Evolutionary conservation across 1,140 invertebrate genomes (phyloP), one percentile per base, ranked within the genome.

Genomic region (Galleria mellonella): DNA sequence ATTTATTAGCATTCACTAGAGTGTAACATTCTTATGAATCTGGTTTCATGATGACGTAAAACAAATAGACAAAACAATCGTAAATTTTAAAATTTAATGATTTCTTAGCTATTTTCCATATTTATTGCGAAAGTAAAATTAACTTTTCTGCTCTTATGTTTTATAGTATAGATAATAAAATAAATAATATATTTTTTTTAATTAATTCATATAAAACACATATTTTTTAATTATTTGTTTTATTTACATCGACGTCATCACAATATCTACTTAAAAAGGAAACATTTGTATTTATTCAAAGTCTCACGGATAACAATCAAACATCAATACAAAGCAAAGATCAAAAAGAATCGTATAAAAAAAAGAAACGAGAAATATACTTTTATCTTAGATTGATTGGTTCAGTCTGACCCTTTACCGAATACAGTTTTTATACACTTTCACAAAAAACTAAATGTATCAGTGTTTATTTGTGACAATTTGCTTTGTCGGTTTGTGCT

Each of bases 381-480:
- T 15, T 82, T 83, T 77, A 78, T 75, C 76, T 74, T 71, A 83
- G 81, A 85, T 85, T 85, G 81, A 83, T 85, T 83, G 71, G 68
- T 65, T 63, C 67, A 58, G 67, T 63, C 76, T 83, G 78, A 84
- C 78, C 78, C 81, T 77, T 82, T 76, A 76, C 68, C 62, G 74
- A 72, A 68, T 66, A 55, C 54, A 49, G 57, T 75, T 81, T 83
- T 81, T 83, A 62, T 75, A 55, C 49, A 63, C 70, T 79, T 75
- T 76, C 65, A 74, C 62, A 85, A 79, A 77, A 79, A 85, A 79
- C 61, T 41, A 62, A 72, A 77, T 68, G 74, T 77, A 82, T 79
- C 76, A 67, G 65, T 84, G 82, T 85, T 85, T 85, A 85, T 85
- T 85, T 85, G 82, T 85, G 82, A 85, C 82, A 85, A 85, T 85